These are phyloP conservation scores for Plebejus anna DNA, from an alignment of 2,888 invertebrate genomes.

Conservation along the genomic window DNA sequence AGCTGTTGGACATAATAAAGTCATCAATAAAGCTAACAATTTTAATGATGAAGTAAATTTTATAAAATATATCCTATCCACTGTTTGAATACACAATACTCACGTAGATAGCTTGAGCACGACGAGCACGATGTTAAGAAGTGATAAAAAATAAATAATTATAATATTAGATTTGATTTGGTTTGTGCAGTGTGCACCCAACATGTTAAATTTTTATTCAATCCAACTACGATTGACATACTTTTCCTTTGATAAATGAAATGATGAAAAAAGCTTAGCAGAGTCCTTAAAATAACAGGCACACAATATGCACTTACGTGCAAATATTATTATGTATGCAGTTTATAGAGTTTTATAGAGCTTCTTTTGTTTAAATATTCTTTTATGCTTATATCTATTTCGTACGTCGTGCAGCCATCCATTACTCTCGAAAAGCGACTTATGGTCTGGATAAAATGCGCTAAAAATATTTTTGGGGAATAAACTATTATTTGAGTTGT, in stretches of 20 bases:
- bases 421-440: neutral
- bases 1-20: neutral
- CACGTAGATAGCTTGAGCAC: no score
- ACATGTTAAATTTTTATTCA: neutral
- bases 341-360: no score
- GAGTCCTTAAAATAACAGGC: neutral
- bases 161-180: no score
- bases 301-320: no score
- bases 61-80: neutral
- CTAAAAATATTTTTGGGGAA: slow-evolving; percentile 23
- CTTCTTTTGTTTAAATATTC: neutral
- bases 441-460: slow-evolving; percentile 20
- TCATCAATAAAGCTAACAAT: neutral
- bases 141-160: no score
- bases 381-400: neutral
- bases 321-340: no score
- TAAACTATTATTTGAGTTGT: slow-evolving; percentile 25
- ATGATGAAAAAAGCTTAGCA: neutral
- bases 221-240: neutral
- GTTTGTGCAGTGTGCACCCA: neutral
- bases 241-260: neutral
- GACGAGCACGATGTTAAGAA: no score
- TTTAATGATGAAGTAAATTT: neutral
- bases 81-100: no score
- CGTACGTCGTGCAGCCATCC: neutral